These are phyloP conservation scores for Stictonetta naevosa DNA, from an alignment of 2,113 vertebrate species.

Conservation along the genomic window DNA sequence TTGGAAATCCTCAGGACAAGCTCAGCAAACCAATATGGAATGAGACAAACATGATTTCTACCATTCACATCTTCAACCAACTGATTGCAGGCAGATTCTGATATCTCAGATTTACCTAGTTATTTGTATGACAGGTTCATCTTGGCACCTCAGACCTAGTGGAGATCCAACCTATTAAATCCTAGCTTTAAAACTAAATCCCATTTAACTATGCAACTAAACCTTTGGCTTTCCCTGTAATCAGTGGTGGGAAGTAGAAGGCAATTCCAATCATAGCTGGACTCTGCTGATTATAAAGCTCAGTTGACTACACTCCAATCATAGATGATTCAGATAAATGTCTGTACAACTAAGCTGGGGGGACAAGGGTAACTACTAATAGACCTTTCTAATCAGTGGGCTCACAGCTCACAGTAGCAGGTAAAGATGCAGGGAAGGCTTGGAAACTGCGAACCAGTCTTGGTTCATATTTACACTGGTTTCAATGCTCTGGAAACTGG, in stretches of 20 bases:
- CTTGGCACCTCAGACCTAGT: background rate
- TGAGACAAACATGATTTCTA: background rate
- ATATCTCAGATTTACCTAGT: background rate
- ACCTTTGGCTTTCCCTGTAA: constrained; percentile 1
- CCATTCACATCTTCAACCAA: background rate
- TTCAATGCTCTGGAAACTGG: background rate
- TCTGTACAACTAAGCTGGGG: background rate
- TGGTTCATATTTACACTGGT: background rate
- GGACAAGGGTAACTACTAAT: background rate
- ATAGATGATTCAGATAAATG: constrained; percentile 12
- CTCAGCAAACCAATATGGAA: background rate
- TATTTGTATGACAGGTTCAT: background rate
- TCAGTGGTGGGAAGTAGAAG: background rate
- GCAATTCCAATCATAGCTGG: constrained; percentile 37
- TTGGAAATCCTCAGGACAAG: background rate
- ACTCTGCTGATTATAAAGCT: constrained; percentile 24
- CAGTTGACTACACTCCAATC: background rate
- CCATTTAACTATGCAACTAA: background rate
- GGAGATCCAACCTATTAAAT: background rate
- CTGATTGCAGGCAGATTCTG: background rate
- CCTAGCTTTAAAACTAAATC: background rate
- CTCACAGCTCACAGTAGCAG: background rate
- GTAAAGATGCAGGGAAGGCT: background rate
- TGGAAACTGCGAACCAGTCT: background rate
- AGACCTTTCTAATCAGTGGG: constrained; percentile 13